Conservation (phyloP, 2,888 invertebrate species). For the Hypsopygia costalis region DNA sequence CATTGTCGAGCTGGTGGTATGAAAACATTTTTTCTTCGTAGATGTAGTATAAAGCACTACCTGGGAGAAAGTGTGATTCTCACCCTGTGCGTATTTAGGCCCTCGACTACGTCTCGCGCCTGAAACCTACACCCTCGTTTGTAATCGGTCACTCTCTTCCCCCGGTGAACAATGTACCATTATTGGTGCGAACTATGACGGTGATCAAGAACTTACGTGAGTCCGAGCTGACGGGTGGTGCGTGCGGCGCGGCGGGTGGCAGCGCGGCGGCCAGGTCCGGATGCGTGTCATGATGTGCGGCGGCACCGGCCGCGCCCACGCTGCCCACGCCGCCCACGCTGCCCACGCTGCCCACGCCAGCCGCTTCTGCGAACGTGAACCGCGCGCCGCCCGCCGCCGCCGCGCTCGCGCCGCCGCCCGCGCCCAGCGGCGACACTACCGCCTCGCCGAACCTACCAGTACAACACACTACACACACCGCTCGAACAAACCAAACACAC, state of each 20-base stretch:
- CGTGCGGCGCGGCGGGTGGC: constrained; percentile 36
- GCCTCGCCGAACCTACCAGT: constrained; percentile 89
- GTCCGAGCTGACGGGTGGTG: constrained; percentile 19
- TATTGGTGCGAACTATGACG: no score
- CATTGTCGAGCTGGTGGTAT: no score
- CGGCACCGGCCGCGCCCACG: constrained; percentile 82
- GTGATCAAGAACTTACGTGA: background rate
- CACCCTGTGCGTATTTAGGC: no score
- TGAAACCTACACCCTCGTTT: no score
- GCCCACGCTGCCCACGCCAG: constrained; percentile 30
- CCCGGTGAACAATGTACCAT: no score
- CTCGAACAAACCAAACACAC: no score
- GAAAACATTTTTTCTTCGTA: no score
- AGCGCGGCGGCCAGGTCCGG: constrained; percentile 83
- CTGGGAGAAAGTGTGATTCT: no score
- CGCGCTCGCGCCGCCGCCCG: constrained; percentile 85
- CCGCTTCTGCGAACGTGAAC: constrained; percentile 84
- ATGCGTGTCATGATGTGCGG: constrained; percentile 87
- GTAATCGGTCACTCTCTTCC: no score
- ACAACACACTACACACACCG: background rate
- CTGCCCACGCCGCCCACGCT: constrained; percentile 29
- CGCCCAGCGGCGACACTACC: constrained; percentile 91
- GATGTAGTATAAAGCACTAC: no score
- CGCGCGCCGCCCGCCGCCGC: constrained; percentile 62
- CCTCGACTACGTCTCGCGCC: no score